Evolutionary conservation across 2,797 vertebrate genomes (phyloP), one percentile per base, ranked within the genome.

Genomic region (Varecia variegata): DNA sequence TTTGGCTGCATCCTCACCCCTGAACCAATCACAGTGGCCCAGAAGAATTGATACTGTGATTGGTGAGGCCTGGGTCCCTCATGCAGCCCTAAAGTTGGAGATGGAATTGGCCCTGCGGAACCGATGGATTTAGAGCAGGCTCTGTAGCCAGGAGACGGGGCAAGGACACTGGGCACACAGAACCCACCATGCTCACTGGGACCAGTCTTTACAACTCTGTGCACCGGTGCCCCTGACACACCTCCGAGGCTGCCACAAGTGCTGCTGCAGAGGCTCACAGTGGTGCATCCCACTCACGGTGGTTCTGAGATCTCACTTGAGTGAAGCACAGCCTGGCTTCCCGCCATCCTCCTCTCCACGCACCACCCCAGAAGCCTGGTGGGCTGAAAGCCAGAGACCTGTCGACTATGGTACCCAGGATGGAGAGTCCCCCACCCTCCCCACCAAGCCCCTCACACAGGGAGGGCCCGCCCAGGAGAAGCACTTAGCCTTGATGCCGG

Each of bases 181-280:
- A 56, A 20, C 32, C 14, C 32, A 17, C 32, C 20, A 0, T 2
- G 2, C 47, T 38, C 32, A 20, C 38, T 21, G 58, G 70, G 73
- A 32, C 58, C 20, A 13, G 32, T 47, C 40, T 60, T 67, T 10
- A 60, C 40, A 14, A 1, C 13, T 45, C 47, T 79, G 43, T 12
- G 68, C 30, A 80, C 40, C 0, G 0, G 2, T 14, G 15, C 1
- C 20, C 56, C 56, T n/a, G 6, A 73, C 4, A 23, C 18, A 21
- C 7, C 14, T 20, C 13, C 15, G 7, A 58, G 50, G 30, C 47
- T 52, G 5, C 40, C 11, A 20, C 62, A 43, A 35, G 45, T 35
- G 32, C 4, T 32, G 20, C 62, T 52, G 5, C 40, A 56, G 50
- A 87, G 60, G 45, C 25, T 30, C 7, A 1, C 4, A 0, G 43